A percentile compares a stretch with the other conserved stretches of the same genome.
Conservation (phyloP, 2,113 vertebrate genomes). For the Semnornis frantzii region DNA sequence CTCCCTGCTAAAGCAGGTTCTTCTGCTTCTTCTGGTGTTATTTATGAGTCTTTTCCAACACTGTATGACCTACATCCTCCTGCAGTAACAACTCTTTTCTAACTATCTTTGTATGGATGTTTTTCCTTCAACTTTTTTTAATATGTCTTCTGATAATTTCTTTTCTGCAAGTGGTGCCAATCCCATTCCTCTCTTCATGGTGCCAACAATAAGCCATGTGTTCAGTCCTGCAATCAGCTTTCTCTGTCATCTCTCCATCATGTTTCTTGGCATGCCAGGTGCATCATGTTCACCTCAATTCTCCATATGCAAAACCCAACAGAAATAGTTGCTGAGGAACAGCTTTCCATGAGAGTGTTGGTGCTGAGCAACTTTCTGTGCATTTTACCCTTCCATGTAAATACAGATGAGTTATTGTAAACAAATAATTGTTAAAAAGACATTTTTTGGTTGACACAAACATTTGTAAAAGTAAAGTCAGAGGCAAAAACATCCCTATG, state of each 20-base stretch:
- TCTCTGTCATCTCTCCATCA: rapidly evolving
- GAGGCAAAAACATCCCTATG: neutral
- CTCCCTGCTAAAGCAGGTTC: neutral
- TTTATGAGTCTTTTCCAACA: neutral
- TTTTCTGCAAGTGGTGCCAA: neutral
- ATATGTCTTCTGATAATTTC: neutral
- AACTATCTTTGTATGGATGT: neutral
- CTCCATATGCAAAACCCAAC: neutral
- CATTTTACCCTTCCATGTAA: neutral
- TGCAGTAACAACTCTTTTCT: neutral
- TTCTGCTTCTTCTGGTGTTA: neutral
- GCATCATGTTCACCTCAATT: neutral
- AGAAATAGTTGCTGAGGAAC: neutral
- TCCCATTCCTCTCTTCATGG: neutral
- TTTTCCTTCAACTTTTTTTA: neutral
- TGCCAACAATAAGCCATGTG: neutral
- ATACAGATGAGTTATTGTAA: neutral
- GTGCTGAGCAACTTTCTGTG: neutral
- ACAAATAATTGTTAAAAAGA: neutral
- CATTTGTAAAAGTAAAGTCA: constrained; percentile 5
- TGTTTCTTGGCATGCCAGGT: neutral
- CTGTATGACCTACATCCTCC: neutral
- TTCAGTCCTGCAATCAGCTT: neutral
- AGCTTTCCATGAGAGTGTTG: neutral
- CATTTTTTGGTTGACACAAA: neutral